phyloP scores from a whole-genome alignment of 2,113 vertebrate genomes.

The Peromyscus polionotus region DNA sequence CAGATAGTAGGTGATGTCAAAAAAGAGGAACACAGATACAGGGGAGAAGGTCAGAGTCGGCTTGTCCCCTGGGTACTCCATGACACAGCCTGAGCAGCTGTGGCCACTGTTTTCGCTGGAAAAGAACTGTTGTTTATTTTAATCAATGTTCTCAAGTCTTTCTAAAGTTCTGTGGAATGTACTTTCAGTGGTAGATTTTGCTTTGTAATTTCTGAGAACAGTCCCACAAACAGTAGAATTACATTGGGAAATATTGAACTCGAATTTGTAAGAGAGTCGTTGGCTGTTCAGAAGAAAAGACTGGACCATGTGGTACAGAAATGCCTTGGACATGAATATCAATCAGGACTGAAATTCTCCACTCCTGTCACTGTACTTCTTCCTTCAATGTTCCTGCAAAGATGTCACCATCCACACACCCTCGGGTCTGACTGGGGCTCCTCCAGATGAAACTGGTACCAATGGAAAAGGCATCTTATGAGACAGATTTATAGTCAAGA shows the following conservation, averaged over 20 bases:
- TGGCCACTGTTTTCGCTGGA: background rate
- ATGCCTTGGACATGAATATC: background rate
- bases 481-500: slow-evolving; percentile 9
- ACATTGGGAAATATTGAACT: slow-evolving; percentile 39
- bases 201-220: slow-evolving; percentile 14
- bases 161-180: slow-evolving; percentile 19
- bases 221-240: slow-evolving; percentile 31
- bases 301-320: background rate
- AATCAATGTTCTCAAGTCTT: background rate
- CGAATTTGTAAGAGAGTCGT: background rate
- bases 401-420: background rate
- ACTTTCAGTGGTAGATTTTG: slow-evolving; percentile 16
- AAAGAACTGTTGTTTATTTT: background rate
- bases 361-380: background rate
- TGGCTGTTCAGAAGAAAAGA: background rate
- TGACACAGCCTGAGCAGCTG: background rate
- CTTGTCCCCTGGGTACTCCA: slow-evolving; percentile 84
- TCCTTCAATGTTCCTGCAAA: slow-evolving; percentile 10
- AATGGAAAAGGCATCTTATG: background rate
- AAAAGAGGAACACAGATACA: slow-evolving; percentile 94
- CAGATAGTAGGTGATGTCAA: slow-evolving; percentile 95
- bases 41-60: slow-evolving; percentile 91
- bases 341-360: slow-evolving; percentile 8
- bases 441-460: background rate
- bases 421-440: background rate